These are phyloP conservation scores for Sigmodon hispidus DNA, from an alignment of 2,113 vertebrate species.

Conservation along the genomic window DNA sequence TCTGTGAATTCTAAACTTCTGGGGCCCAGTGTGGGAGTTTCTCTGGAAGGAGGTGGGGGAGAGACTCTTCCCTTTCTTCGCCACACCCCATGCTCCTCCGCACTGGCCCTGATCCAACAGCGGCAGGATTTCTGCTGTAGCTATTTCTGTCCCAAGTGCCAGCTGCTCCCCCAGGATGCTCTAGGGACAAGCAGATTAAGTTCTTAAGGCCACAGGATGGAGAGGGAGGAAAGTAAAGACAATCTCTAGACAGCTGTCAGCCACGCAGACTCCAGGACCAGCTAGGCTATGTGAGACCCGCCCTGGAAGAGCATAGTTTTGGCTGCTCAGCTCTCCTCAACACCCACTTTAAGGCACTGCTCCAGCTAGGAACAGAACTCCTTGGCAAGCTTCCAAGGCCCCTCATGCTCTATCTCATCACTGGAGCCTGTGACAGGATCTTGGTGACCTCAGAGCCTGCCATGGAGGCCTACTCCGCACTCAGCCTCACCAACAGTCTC, in stretches of 20 bases:
- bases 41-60: not conserved
- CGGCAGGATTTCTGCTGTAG: not conserved
- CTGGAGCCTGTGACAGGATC: not conserved
- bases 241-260: not conserved
- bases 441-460: not conserved
- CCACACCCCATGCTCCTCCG: not conserved
- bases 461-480: not conserved
- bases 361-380: not conserved
- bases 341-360: not conserved
- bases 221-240: not conserved
- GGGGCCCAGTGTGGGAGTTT: not conserved
- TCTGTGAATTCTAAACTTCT: not conserved
- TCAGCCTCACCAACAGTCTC: not conserved
- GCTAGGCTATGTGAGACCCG: not conserved
- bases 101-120: not conserved
- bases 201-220: constrained; percentile 54
- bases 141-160: constrained; percentile 57
- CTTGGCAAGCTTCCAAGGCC: not conserved
- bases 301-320: not conserved
- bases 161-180: constrained; percentile 1
- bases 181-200: constrained; percentile 46
- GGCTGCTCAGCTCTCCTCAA: not conserved
- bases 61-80: rapidly evolving
- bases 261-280: not conserved
- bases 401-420: not conserved